Conservation (phyloP, 2,888 invertebrate genomes). For the Nomada hirtipes region DNA sequence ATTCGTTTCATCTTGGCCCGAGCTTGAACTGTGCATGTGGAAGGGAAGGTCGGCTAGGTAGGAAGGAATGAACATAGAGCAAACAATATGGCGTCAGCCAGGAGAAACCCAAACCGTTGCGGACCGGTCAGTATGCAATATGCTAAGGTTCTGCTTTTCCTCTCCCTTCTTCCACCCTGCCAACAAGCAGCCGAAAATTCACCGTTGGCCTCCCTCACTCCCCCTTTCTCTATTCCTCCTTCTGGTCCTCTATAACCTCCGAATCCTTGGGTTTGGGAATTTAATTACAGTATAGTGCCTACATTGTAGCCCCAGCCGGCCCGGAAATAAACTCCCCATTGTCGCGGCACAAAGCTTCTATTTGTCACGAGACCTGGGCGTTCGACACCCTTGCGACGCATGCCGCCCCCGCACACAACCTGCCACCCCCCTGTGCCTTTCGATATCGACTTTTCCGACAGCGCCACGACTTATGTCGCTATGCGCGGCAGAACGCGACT, state of each 20-base stretch:
- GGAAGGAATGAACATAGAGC: slow-evolving; percentile 80
- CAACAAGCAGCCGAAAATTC: slow-evolving; percentile 61
- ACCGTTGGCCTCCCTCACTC: slow-evolving; percentile 55
- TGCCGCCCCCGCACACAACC: slow-evolving; percentile 61
- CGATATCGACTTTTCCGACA: slow-evolving; percentile 72
- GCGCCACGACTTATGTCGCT: slow-evolving; percentile 62
- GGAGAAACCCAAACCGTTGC: slow-evolving; percentile 72
- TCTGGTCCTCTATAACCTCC: slow-evolving; percentile 72
- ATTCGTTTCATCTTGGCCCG: slow-evolving; percentile 78
- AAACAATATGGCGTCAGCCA: slow-evolving; percentile 82
- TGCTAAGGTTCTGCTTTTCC: slow-evolving; percentile 79
- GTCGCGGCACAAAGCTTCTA: slow-evolving; percentile 84
- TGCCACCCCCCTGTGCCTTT: slow-evolving; percentile 54
- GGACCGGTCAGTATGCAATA: slow-evolving; percentile 84
- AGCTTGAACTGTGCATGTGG: slow-evolving; percentile 55
- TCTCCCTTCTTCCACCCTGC: slow-evolving; percentile 40
- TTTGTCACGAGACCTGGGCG: slow-evolving; percentile 81
- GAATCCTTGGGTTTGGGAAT: slow-evolving; percentile 84
- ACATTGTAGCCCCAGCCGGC: slow-evolving; percentile 84
- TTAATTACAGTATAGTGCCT: slow-evolving; percentile 84
- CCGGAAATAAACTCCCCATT: slow-evolving; percentile 84
- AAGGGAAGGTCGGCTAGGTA: slow-evolving; percentile 64
- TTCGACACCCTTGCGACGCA: slow-evolving; percentile 75
- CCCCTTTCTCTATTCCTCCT: slow-evolving; percentile 66
- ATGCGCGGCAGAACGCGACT: slow-evolving; percentile 42